phyloP scores from a whole-genome alignment of 2,113 vertebrate genomes.

The Cyrtonyx montezumae region DNA sequence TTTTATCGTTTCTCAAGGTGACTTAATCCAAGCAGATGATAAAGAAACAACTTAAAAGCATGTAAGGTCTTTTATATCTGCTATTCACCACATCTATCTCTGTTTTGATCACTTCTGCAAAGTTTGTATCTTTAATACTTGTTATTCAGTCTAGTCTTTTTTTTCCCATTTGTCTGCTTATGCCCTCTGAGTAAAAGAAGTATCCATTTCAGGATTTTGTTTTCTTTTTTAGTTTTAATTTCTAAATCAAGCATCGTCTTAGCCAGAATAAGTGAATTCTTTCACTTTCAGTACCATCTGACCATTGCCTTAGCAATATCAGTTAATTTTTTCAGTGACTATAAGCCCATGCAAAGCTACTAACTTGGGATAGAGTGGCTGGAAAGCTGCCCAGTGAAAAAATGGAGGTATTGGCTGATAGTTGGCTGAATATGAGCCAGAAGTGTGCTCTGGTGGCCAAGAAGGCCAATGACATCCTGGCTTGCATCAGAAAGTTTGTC shows the following conservation, averaged over 20 bases:
- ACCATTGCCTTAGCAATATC: not conserved
- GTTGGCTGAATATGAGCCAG: too few species aligned
- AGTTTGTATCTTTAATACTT: not conserved
- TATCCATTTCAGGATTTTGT: not conserved
- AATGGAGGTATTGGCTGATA: too few species aligned
- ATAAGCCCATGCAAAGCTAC: not conserved
- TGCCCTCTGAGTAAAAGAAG: not conserved
- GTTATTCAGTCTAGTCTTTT: not conserved
- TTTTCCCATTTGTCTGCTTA: not conserved
- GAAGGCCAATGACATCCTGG: too few species aligned
- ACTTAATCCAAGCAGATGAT: not conserved
- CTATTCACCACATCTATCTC: not conserved
- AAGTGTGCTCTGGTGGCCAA: too few species aligned
- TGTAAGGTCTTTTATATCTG: not conserved
- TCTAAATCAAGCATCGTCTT: not conserved
- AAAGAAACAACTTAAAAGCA: not conserved
- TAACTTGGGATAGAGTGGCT: not conserved
- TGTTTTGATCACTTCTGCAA: not conserved
- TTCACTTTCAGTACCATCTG: not conserved
- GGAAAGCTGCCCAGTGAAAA: too few species aligned
- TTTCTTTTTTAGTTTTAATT: not conserved
- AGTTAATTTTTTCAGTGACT: not conserved
- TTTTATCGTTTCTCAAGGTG: not conserved
- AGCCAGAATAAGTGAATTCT: not conserved
- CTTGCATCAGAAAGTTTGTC: too few species aligned